Conservation (phyloP, 2,113 vertebrate genomes). For the Poecilia latipinna region DNA sequence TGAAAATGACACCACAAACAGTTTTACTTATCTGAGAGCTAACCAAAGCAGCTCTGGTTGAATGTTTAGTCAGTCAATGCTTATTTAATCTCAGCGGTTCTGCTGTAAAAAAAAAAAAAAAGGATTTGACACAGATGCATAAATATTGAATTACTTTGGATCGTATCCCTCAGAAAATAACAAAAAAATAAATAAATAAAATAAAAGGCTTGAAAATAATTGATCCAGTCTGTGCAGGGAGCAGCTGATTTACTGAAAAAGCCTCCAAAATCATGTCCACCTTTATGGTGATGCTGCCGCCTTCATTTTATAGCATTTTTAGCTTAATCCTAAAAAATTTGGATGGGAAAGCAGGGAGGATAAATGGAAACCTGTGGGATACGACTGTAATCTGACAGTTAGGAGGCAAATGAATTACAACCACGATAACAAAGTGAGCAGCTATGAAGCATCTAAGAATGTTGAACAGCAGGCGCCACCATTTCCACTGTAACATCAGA, state of each 20-base stretch:
- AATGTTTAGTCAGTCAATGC: constrained; percentile 10
- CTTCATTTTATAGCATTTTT: neutral
- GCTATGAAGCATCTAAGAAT: neutral
- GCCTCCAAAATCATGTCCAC: neutral
- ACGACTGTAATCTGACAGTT: neutral
- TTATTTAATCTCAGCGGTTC: constrained; percentile 22
- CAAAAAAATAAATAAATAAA: no score
- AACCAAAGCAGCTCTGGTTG: constrained; percentile 16
- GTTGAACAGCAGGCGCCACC: neutral
- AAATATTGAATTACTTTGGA: constrained; percentile 24
- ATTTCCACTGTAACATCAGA: neutral
- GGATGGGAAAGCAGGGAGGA: neutral
- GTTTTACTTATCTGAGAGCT: constrained; percentile 17
- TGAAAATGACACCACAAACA: constrained; percentile 25
- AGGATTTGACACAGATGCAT: constrained; percentile 10
- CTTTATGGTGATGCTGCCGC: neutral
- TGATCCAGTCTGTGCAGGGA: neutral
- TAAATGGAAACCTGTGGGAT: neutral
- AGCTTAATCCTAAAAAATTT: neutral
- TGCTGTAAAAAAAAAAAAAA: neutral
- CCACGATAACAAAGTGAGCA: neutral
- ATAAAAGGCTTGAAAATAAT: neutral
- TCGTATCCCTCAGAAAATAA: neutral
- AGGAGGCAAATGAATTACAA: constrained; percentile 5
- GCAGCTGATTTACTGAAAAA: neutral